phyloP scores from a whole-genome alignment of 2,888 invertebrate genomes.

The Synergus laeviventris region DNA sequence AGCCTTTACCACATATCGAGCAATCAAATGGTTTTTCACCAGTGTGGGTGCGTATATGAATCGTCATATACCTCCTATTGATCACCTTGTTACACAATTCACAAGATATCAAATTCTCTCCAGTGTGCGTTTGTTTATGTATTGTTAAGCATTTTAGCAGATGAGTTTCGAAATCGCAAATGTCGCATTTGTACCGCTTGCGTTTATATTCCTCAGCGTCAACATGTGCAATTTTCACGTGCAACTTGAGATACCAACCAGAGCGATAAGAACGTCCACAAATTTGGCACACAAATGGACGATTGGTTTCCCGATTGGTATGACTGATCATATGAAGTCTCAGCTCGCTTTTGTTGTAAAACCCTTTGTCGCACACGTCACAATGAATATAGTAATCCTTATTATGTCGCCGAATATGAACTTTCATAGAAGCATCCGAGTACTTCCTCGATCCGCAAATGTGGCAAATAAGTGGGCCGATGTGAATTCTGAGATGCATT shows the following conservation, averaged over 20 bases:
- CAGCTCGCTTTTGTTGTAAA: constrained; percentile 74
- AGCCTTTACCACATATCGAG: constrained; percentile 66
- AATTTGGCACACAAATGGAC: constrained; percentile 70
- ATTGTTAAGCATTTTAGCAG: constrained; percentile 62
- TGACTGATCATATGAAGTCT: constrained; percentile 71
- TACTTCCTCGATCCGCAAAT: constrained; percentile 80
- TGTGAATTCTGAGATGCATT: constrained; percentile 60
- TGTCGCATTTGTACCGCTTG: constrained; percentile 58
- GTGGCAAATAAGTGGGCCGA: constrained; percentile 47
- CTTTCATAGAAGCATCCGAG: constrained; percentile 80
- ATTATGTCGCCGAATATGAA: constrained; percentile 78
- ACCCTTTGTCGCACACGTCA: constrained; percentile 74
- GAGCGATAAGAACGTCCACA: constrained; percentile 76
- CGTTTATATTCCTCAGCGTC: constrained; percentile 7
- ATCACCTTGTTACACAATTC: constrained; percentile 72
- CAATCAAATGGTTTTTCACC: constrained; percentile 70
- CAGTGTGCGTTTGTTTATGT: constrained; percentile 75
- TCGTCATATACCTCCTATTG: constrained; percentile 52
- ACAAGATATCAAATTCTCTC: constrained; percentile 75
- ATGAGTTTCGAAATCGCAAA: constrained; percentile 72
- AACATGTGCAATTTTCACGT: constrained; percentile 67
- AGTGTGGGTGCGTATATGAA: constrained; percentile 68
- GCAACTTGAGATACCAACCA: constrained; percentile 76
- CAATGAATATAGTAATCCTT: constrained; percentile 76
- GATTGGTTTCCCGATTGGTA: constrained; percentile 58